These are phyloP conservation scores for Drosophila engyochracea DNA, from an alignment of 2,888 invertebrate species.

Conservation along the genomic window DNA sequence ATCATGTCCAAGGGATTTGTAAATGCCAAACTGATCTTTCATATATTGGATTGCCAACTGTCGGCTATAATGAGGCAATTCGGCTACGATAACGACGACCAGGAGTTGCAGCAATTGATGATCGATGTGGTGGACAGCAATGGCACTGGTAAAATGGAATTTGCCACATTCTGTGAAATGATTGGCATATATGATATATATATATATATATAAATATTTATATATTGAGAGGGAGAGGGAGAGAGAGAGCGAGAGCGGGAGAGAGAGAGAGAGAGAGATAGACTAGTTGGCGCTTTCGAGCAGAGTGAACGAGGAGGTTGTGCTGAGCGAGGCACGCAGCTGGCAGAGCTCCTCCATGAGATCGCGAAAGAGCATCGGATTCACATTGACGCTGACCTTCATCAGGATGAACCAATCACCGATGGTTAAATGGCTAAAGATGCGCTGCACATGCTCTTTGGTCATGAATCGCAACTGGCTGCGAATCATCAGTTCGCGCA, in stretches of 20 bases:
- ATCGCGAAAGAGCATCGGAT: constrained; percentile 89
- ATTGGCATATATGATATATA: not conserved
- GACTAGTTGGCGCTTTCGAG: constrained; percentile 57
- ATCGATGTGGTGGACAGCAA: constrained; percentile 9
- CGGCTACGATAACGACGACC: constrained; percentile 7
- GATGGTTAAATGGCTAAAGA: constrained; percentile 85
- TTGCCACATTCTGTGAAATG: constrained; percentile 11
- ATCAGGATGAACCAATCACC: constrained; percentile 93
- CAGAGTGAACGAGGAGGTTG: constrained; percentile 58
- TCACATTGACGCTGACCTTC: constrained; percentile 91
- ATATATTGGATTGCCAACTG: constrained; percentile 10
- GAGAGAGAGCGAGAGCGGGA: not conserved
- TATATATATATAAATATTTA: not conserved
- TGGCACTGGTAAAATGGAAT: constrained; percentile 9
- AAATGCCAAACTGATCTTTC: constrained; percentile 13
- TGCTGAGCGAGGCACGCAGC: constrained; percentile 44
- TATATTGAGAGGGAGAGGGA: not conserved
- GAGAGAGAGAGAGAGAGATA: not conserved
- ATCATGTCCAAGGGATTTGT: not conserved
- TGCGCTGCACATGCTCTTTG: constrained; percentile 69
- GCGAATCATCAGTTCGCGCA: constrained; percentile 80
- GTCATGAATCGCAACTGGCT: constrained; percentile 77
- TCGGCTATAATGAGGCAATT: constrained; percentile 14
- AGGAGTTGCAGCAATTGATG: constrained; percentile 14
- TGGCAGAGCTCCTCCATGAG: constrained; percentile 87